Evolutionary conservation across 2,888 invertebrate species (phyloP).

Genomic region (Drosophila aldrichi): DNA sequence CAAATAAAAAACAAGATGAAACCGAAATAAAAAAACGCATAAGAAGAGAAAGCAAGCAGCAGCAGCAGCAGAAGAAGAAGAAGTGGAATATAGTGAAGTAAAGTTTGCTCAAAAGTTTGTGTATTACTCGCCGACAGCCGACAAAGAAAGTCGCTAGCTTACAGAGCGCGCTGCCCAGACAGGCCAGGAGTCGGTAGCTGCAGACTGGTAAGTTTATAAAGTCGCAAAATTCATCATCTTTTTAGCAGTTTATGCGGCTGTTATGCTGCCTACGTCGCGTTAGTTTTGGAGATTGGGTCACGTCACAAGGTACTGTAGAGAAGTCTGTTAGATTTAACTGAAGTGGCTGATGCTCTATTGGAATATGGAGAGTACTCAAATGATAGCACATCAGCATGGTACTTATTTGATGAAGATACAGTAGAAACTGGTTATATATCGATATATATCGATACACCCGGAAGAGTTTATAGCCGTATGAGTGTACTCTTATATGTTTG

Average conservation of each 20-base stretch:
- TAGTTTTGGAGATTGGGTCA: conserved; percentile 13
- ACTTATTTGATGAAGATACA: too few species aligned
- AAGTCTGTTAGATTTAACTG: conserved; percentile 11
- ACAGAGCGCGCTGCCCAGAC: conserved; percentile 4
- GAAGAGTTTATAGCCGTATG: too few species aligned
- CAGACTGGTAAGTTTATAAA: conserved; percentile 54
- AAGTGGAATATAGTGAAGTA: conserved; percentile 72
- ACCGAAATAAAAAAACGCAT: conserved; percentile 9
- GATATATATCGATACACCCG: too few species aligned
- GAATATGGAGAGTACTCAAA: background rate
- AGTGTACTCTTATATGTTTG: too few species aligned
- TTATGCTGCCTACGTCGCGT: conserved; percentile 62
- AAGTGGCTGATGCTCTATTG: conserved; percentile 29
- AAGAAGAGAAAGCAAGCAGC: conserved; percentile 5
- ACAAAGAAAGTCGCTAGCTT: conserved; percentile 64
- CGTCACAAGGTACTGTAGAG: background rate
- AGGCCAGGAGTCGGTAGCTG: background rate
- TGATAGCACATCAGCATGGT: too few species aligned
- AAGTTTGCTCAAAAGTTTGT: conserved; percentile 82
- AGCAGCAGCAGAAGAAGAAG: conserved; percentile 27
- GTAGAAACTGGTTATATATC: too few species aligned
- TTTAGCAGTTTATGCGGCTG: conserved; percentile 78
- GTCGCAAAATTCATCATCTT: conserved; percentile 82
- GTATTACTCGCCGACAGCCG: conserved; percentile 77
- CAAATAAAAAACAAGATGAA: conserved; percentile 23